These are phyloP conservation scores for Bos javanicus DNA, from an alignment of 2,113 vertebrate species.

Conservation along the genomic window DNA sequence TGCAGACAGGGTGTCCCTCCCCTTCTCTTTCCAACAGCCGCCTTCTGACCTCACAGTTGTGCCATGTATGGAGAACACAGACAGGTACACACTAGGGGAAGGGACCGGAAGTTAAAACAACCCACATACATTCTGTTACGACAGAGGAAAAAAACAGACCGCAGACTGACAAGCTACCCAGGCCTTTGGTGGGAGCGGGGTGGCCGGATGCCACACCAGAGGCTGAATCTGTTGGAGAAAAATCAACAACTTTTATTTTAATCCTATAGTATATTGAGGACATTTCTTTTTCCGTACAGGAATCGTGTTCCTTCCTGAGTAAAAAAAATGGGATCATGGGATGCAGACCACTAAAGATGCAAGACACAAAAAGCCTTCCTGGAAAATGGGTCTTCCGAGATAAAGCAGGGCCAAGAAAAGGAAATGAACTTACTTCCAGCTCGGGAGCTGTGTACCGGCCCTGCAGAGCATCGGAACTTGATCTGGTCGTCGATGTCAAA, in stretches of 20 bases:
- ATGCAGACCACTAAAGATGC: not conserved
- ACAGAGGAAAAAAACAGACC: too few species aligned
- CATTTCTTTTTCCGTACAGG: not conserved
- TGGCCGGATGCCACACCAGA: not conserved
- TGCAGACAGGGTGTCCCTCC: not conserved
- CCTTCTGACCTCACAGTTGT: not conserved
- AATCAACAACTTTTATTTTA: not conserved
- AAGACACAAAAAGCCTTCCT: not conserved
- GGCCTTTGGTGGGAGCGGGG: not conserved
- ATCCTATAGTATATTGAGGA: not conserved
- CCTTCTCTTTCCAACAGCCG: not conserved
- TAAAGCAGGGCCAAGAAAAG: not conserved
- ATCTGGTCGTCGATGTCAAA: conserved; percentile 94
- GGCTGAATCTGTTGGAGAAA: not conserved
- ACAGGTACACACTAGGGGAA: not conserved
- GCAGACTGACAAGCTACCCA: not conserved
- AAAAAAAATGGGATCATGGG: not conserved
- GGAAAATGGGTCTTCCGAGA: not conserved
- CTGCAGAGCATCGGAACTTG: conserved; percentile 91
- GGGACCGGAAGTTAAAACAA: not conserved
- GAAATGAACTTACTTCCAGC: conserved; percentile 86
- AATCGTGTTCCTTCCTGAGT: not conserved
- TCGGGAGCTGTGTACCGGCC: conserved; percentile 89
- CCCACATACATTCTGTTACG: not conserved
- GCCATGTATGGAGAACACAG: not conserved